Evolutionary conservation across 1,140 invertebrate genomes (phyloP), one percentile per base, ranked within the genome.

Genomic region (Triops longicaudatus): DNA sequence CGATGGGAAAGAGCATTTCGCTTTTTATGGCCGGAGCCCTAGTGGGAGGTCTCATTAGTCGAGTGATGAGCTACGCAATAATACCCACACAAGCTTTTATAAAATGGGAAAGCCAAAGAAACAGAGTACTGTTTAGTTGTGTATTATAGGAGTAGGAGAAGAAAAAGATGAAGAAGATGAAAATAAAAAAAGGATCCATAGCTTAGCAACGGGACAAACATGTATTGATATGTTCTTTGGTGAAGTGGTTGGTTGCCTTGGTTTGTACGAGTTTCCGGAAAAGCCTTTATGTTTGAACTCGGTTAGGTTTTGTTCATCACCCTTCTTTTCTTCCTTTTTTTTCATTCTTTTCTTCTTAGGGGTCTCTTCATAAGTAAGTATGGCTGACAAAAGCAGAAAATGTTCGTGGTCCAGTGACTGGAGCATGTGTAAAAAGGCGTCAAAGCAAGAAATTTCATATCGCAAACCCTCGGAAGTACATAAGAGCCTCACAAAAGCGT

Each of bases 401-500:
- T 9, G 22, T 63, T 63, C 22, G 50, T 63, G 50, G 50, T 63
- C 50, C 50, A 63, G 50, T 63, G 50, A 63, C 17, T 63, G 50
- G 50, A 63, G 50, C 50, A 63, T n/a, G 50, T 63, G 50, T 63
- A 63, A 63, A 22, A 63, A 63, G 50, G 50, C 50, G 50, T 14
- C 50, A 63, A 63, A 63, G 50, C 50, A 63, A 63, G 50, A 63
- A 63, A 63, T 63, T 63, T 63, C 50, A 63, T 63, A 63, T 63
- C 6, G 50, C 10, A 22, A 22, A 63, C 9, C 22, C 14, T 9
- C 17, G 50, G n/a, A 63, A 63, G 50, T 63, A 63, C 50, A 63
- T 63, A 63, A 63, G 50, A 63, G 50, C 31, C 31, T 2, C 31
- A 37, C 31, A 63, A 22, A 22, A 63, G 22, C 14, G 9, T 14